Evolutionary conservation across 1,140 invertebrate genomes (phyloP).

Genomic region (Hylyphantes graminicola): DNA sequence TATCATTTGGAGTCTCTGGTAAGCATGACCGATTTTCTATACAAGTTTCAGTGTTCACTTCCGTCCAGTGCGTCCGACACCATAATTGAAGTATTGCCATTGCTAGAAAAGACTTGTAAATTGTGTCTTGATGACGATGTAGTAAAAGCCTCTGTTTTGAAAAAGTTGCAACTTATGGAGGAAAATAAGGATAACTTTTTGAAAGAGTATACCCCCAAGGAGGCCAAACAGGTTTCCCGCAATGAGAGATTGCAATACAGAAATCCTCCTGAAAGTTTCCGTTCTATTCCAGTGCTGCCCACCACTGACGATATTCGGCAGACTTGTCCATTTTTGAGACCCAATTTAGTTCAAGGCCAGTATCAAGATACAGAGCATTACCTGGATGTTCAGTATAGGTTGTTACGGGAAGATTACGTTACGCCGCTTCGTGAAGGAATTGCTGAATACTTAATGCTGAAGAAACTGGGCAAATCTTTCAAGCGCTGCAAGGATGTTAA

Average conservation of each 20-base stretch:
- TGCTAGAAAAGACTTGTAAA: neutral
- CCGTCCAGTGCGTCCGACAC: conserved; percentile 1
- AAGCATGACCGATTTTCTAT: neutral
- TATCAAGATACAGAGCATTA: conserved; percentile 75
- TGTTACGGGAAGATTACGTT: conserved; percentile 78
- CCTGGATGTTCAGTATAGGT: conserved; percentile 80
- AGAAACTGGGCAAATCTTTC: neutral
- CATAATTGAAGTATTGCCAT: neutral
- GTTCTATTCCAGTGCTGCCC: conserved; percentile 57
- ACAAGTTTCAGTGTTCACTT: neutral
- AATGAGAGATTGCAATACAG: conserved; percentile 6
- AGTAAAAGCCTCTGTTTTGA: neutral
- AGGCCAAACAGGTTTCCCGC: neutral
- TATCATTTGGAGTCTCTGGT: conserved; percentile 1
- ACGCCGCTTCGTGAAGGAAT: conserved; percentile 67
- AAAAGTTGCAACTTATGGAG: neutral
- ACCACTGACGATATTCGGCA: conserved; percentile 44
- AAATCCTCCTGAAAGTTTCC: conserved; percentile 55
- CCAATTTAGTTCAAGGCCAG: conserved; percentile 73
- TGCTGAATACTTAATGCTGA: neutral
- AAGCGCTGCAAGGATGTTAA: conserved; percentile 15
- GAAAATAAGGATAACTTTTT: neutral
- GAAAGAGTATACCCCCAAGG: neutral
- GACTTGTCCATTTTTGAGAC: conserved; percentile 69
- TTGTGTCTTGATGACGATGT: neutral